Evolutionary conservation across 2,797 vertebrate species (phyloP).

Genomic region (Pogonophryne albipinna): DNA sequence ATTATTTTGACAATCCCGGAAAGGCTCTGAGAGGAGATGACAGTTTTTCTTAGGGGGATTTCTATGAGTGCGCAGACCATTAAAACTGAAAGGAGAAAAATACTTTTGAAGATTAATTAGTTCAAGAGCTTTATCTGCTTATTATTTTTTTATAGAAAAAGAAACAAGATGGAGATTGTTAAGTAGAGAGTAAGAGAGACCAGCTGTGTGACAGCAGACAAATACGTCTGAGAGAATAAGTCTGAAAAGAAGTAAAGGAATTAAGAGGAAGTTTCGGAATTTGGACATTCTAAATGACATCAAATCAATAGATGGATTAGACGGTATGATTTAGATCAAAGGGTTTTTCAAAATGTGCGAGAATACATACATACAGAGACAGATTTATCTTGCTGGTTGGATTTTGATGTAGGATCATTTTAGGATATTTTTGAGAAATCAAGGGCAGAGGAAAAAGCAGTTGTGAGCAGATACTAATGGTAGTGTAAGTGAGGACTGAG

Average conservation of each 20-base stretch:
- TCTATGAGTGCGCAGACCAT: not conserved
- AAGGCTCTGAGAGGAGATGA: not conserved
- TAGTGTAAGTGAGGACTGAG: not conserved
- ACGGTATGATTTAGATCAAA: no score
- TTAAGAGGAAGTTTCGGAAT: constrained; percentile 16
- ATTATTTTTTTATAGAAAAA: constrained; percentile 19
- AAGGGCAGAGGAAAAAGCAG: not conserved
- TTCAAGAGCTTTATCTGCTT: constrained; percentile 41
- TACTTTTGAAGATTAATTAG: constrained; percentile 21
- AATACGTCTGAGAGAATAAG: constrained; percentile 15
- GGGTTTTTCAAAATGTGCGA: no score
- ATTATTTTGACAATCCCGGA: not conserved
- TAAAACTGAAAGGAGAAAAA: not conserved
- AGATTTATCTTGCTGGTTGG: no score
- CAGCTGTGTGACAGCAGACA: constrained; percentile 35
- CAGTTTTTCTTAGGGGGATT: not conserved
- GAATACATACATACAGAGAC: no score
- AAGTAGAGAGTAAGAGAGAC: constrained; percentile 16
- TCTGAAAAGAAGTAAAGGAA: not conserved
- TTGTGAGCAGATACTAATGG: not conserved
- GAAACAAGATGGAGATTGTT: constrained; percentile 8
- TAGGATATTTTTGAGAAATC: not conserved
- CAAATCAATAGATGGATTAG: no score
- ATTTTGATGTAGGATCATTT: not conserved
- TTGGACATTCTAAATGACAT: no score